Base-by-base conservation (phyloP, 2,113 vertebrate species). In the Taurulus bubalis region DNA sequence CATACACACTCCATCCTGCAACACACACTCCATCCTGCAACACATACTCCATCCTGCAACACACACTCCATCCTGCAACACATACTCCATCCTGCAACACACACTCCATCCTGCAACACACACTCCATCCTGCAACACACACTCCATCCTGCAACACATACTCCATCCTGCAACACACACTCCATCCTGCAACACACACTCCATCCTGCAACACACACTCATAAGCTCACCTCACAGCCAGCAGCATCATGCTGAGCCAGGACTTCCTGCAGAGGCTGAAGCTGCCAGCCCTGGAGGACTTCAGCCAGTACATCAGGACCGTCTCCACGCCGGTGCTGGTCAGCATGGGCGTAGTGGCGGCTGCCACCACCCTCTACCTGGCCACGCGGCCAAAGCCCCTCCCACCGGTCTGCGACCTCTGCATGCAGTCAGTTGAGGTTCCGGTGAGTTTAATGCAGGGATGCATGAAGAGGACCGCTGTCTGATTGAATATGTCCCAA, bases 351-450 rank as follows among this genome's bases (percentile, higher is more conserved):
- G 96, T 96, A 0, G 95, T 97, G 1, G 96, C 97, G 0, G 97
- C 96, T 0, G 94, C 96, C 7, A 96, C 96, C 0, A 97, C 96
- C 2, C 98, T 96, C 92, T 98, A 96, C 96, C 96, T 97, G 34
- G 95, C 96, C 24, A 97, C 96, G 0, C 95, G 97, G 63, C 96
- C 97, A 0, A 96, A 94, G 76, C 92, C 97, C 58, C 88, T 96
- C 65, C 96, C 96, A 28, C 95, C 95, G 0, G 91, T 95, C 40
- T 98, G 96, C 15, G 95, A 98, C 85, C 93, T 98, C 59, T 65
- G 88, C 55, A 95, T 96, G 96, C 98, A 99, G 86, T 99, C 98
- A 0, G 90, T 97, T 59, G 96, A 98, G 91, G 66, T 97, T 28
- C 89, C 95, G 92, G 97, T 98, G 82, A 96, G 96, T 94, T 81